Evolutionary conservation across 2,888 invertebrate genomes (phyloP).

Genomic region (Cheilosia vulpina): DNA sequence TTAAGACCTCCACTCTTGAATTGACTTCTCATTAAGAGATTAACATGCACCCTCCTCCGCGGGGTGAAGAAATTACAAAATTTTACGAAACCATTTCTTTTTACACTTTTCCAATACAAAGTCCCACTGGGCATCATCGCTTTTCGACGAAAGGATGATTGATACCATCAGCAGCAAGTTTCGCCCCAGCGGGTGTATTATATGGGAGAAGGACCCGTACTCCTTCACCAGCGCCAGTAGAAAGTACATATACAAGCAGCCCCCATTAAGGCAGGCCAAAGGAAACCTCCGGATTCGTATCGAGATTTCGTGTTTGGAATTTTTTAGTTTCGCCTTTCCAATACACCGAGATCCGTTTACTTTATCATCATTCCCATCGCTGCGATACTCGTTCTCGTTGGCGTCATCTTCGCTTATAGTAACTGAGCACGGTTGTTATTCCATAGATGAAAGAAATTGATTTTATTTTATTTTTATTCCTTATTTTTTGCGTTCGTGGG

Average conservation of each 20-base stretch:
- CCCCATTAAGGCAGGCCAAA: conserved; percentile 18
- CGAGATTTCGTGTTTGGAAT: conserved; percentile 37
- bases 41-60: background rate
- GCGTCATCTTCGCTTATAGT: conserved; percentile 7
- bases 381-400: conserved; percentile 3
- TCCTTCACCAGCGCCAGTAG: background rate
- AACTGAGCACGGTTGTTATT: conserved; percentile 24
- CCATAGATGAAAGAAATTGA: conserved; percentile 29
- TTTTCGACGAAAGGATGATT: conserved; percentile 22
- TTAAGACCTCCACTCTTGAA: no score
- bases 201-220: no score
- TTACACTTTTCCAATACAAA: conserved; percentile 16
- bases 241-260: background rate
- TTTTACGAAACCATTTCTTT: conserved; percentile 8
- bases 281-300: conserved; percentile 34
- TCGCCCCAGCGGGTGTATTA: background rate
- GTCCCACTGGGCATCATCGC: conserved; percentile 22
- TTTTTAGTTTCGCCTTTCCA: conserved; percentile 17
- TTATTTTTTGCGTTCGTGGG: background rate
- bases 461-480: background rate
- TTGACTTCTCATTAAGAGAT: background rate
- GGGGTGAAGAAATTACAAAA: background rate
- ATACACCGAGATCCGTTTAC: background rate
- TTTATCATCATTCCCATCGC: conserved; percentile 11
- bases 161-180: conserved; percentile 10